Evolutionary conservation across 2,797 vertebrate species (phyloP), one percentile per base, ranked within the genome.

Genomic region (Percopsis omiscomaycus): DNA sequence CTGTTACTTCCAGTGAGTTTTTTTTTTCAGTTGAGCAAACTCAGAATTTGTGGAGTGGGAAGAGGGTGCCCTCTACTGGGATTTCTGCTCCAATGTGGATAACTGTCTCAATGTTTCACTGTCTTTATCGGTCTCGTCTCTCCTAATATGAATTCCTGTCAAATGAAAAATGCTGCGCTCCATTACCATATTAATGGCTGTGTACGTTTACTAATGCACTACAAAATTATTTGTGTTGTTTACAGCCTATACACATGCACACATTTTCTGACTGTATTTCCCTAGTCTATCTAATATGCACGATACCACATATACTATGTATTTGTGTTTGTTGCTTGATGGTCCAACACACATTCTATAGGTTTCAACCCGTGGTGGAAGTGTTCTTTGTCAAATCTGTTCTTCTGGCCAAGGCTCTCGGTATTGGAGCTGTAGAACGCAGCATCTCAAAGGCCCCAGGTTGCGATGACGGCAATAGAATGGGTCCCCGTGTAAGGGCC

Each of bases 11-110:
- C 37, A 42, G 8, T 42, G 37, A 42, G 37, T 42, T 42, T 8
- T 9, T 8, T 42, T 42, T 9, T 8, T 42, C 37, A 42, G 37
- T 42, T 42, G 55, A 46, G 2, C 50, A 66, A 77, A 68, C 47
- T 11, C 55, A 46, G 82, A 83, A 86, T 84, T 80, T 58, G 1
- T 30, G 37, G 6, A 6, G 29, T 75, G 73, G 83, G 69, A 88
- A 63, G 61, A 88, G 78, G 72, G 75, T 86, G 89, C 89, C 91
- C 87, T 75, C 91, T 92, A 68, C 91, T 90, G 91, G 90, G 64
- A 82, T 54, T 63, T 30, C 14, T 47, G 53, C 14, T 63, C 29
- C 32, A 66, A 55, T 49, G 57, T 32, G n/a, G 52, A 53, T 8
- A 15, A 32, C 27, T 13, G 56, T 16, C 58, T 2, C 22, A 22